Base-by-base conservation (phyloP, 1,140 invertebrate genomes). In the Psix sp. region DNA sequence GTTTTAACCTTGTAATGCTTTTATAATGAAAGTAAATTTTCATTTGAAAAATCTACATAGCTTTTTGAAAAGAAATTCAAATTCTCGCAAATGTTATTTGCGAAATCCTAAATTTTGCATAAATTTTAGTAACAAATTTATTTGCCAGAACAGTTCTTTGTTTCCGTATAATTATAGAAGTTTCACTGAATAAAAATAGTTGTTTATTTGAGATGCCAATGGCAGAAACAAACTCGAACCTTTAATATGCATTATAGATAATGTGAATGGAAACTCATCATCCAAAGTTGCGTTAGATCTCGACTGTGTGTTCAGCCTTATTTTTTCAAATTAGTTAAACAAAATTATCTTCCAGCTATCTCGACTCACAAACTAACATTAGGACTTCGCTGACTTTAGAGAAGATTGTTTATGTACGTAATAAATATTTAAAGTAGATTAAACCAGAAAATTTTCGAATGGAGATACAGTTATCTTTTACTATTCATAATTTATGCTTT, bases 391-490 rank as follows among this genome's bases (percentile, higher is more conserved):
- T 21, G 31, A 16, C 24, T 24, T 38, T 46, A 21, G 20, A 45
- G 1, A 14, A 1, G 7, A 39, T 29, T 59, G 33, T 46, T 59
- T 46, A 46, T 45, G 31, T 24, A 5, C 7, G 15, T 14, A 62
- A 62, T 49, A 62, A 62, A 62, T 62, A 62, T 31, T 42, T 33
- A 40, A 49, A 40, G 26, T 35, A 62, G 45, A 62, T 62, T 49
- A 60, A 62, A 40, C 2, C 14, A 17, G 42, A 38, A n/a, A 29
- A 42, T 49, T 62, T 49, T 42, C 24, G 39, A 31, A 40, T 21
- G 40, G 16, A 26, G 18, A 13, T 62, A 49, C 57, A 62, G 57
- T 62, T 62, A 49, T 17, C 9, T 62, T 62, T 62, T 49, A 62
- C 48, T 48, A 49, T 62, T 62, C 57, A 49, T 62, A 29, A 29